Conservation (phyloP, 2,888 invertebrate species). For the Anoplius nigerrimus region DNA sequence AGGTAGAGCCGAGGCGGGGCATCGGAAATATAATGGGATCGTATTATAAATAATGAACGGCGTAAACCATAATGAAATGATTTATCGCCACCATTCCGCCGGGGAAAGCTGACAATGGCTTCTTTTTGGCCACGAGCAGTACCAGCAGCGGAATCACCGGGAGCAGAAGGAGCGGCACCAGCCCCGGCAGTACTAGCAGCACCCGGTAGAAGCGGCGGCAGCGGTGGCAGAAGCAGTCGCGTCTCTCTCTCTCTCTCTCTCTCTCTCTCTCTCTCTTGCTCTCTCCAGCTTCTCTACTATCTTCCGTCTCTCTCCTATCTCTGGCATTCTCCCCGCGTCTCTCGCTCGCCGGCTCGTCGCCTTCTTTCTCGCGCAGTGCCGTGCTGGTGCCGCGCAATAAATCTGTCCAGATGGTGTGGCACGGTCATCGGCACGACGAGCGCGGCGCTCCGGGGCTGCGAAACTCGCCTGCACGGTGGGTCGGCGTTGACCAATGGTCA, state of each 20-base stretch:
- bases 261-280: slow-evolving; percentile 23
- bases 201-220: neutral
- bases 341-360: slow-evolving; percentile 21
- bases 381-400: slow-evolving; percentile 41
- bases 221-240: slow-evolving; percentile 4
- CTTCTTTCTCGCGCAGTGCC: slow-evolving; percentile 18
- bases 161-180: neutral
- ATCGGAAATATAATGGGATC: slow-evolving; percentile 49
- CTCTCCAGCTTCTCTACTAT: no score
- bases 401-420: slow-evolving; percentile 54
- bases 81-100: slow-evolving; percentile 56
- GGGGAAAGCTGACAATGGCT: slow-evolving; percentile 58
- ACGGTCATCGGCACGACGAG: slow-evolving; percentile 39
- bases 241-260: slow-evolving; percentile 27
- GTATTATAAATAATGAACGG: slow-evolving; percentile 63
- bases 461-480: slow-evolving; percentile 34
- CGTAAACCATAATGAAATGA: slow-evolving; percentile 61
- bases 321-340: neutral
- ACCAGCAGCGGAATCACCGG: neutral
- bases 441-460: slow-evolving; percentile 29
- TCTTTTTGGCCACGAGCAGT: slow-evolving; percentile 42
- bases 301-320: neutral
- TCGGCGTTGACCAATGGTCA: slow-evolving; percentile 49
- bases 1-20: slow-evolving; percentile 18
- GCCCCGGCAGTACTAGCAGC: neutral